These are phyloP conservation scores for Malurus cyaneus DNA, from an alignment of 2,113 vertebrate species.

Conservation along the genomic window DNA sequence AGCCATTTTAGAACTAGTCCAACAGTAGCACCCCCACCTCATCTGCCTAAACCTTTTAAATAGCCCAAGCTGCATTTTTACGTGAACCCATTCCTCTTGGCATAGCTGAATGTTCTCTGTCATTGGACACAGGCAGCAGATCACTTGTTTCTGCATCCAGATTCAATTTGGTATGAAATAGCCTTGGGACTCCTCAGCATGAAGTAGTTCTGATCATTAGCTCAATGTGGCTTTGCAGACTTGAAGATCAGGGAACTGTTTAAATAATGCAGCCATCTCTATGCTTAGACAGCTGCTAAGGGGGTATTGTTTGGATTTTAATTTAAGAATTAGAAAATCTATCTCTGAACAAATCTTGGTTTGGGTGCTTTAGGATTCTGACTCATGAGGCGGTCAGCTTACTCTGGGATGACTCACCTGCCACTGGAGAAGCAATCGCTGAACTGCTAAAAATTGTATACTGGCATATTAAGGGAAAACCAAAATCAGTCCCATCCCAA, in stretches of 20 bases:
- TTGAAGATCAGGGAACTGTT: background rate
- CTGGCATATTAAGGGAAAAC: background rate
- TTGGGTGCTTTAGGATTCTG: conserved; percentile 6
- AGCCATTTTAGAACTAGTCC: background rate
- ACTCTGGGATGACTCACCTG: conserved; percentile 21
- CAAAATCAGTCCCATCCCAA: background rate
- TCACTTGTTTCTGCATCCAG: background rate
- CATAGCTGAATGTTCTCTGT: background rate
- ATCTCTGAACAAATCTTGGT: background rate
- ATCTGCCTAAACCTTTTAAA: background rate
- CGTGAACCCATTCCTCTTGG: background rate
- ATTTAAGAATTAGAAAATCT: background rate
- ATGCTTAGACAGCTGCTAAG: background rate
- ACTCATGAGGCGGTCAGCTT: conserved; percentile 24
- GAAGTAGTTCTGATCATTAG: background rate
- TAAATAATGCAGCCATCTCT: background rate
- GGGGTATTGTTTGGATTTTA: background rate
- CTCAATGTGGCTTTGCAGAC: background rate
- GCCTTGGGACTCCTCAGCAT: background rate
- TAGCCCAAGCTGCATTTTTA: background rate
- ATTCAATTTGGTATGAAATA: background rate
- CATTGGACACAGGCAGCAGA: background rate
- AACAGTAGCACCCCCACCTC: background rate
- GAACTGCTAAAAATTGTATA: background rate
- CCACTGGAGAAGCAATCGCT: background rate